phyloP scores from a whole-genome alignment of 2,113 vertebrate genomes.

The Rhodinocichla rosea region DNA sequence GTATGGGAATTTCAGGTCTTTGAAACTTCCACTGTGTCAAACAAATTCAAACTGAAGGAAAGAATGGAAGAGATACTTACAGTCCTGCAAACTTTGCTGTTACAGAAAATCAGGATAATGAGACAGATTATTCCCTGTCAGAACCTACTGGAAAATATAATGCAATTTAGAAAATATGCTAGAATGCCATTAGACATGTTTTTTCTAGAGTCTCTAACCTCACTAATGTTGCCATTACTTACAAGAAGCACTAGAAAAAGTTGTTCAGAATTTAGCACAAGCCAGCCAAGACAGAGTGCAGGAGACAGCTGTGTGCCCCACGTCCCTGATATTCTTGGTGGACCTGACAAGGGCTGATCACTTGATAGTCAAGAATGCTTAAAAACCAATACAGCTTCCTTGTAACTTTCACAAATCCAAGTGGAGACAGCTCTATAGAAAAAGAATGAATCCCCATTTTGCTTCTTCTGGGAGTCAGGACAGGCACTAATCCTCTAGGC shows the following conservation, averaged over 20 bases:
- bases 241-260: background rate
- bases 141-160: background rate
- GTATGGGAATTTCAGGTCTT: background rate
- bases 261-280: background rate
- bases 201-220: background rate
- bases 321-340: rapidly evolving
- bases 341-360: background rate
- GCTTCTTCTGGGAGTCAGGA: background rate
- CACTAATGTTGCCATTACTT: background rate
- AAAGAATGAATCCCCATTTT: background rate
- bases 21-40: background rate
- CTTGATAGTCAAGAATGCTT: background rate
- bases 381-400: background rate
- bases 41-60: background rate
- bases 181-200: background rate
- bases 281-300: background rate
- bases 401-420: background rate
- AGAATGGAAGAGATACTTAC: background rate
- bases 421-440: background rate
- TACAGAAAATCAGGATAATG: background rate
- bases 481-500: background rate
- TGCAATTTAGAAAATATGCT: background rate
- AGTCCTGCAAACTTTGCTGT: background rate
- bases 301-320: background rate
- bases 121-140: background rate